These are phyloP conservation scores for Cardiocondyla obscurior DNA, from an alignment of 1,140 invertebrate species.

Conservation along the genomic window DNA sequence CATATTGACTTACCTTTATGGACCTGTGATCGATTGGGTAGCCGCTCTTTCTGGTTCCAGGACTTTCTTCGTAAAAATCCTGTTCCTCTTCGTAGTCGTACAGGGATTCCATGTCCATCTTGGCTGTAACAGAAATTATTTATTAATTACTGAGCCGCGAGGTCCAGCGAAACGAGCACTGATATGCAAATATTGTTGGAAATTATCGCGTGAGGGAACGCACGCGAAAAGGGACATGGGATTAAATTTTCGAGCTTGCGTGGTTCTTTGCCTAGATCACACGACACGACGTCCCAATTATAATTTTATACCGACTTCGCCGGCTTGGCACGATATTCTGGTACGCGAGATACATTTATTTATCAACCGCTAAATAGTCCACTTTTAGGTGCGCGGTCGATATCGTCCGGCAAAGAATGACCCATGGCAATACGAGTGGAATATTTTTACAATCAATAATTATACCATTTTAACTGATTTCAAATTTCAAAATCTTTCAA, in stretches of 20 bases:
- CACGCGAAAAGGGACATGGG: neutral
- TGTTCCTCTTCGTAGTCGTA: constrained; percentile 84
- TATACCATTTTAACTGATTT: neutral
- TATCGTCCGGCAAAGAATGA: constrained; percentile 27
- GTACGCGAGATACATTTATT: constrained; percentile 47
- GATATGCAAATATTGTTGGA: neutral
- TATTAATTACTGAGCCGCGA: constrained; percentile 12
- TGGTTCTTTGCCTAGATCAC: constrained; percentile 21
- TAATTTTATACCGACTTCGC: constrained; percentile 45
- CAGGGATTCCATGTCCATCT: constrained; percentile 83
- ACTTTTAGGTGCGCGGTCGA: constrained; percentile 45
- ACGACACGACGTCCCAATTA: constrained; percentile 48
- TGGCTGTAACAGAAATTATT: constrained; percentile 68
- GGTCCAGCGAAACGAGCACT: neutral
- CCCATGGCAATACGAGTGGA: neutral
- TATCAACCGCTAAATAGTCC: constrained; percentile 54
- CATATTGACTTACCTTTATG: constrained; percentile 77
- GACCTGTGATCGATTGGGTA: constrained; percentile 82
- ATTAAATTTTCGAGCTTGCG: constrained; percentile 14
- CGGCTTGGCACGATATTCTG: constrained; percentile 46
- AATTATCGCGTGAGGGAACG: neutral
- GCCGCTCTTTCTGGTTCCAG: constrained; percentile 79
- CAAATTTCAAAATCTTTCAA: neutral
- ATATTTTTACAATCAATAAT: neutral
- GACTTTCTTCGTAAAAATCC: constrained; percentile 82